These are phyloP conservation scores for Coptodon bakossiorum DNA, from an alignment of 2,113 vertebrate genomes.

Conservation along the genomic window DNA sequence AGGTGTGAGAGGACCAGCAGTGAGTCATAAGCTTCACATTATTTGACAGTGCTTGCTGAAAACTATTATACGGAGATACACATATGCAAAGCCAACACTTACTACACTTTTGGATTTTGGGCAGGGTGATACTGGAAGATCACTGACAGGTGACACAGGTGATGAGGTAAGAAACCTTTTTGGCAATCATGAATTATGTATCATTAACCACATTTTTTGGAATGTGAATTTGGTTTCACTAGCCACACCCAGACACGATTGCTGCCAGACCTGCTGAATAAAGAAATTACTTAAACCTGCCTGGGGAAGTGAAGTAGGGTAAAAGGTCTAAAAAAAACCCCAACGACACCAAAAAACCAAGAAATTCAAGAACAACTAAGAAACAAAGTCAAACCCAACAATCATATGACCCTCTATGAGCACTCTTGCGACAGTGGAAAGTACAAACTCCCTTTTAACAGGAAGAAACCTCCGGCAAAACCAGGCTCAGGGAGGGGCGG, in stretches of 20 bases:
- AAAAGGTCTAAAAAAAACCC: not conserved
- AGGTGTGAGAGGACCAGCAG: conserved; percentile 35
- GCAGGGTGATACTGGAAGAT: conserved; percentile 45
- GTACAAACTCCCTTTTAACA: not conserved
- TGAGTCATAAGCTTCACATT: conserved; percentile 12
- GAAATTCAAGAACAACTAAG: not conserved
- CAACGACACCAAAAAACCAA: accelerated
- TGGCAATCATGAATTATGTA: not conserved
- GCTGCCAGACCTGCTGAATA: not conserved
- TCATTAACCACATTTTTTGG: not conserved
- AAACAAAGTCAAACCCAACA: not conserved
- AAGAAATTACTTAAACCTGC: not conserved
- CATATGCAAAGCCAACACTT: not conserved
- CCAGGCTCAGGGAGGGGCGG: not conserved
- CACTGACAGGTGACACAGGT: conserved; percentile 25
- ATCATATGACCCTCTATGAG: not conserved
- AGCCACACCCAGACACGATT: not conserved
- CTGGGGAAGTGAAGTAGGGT: not conserved
- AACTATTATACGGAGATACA: not conserved
- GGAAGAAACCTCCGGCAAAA: not conserved
- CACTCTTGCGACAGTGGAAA: not conserved
- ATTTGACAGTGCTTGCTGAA: not conserved
- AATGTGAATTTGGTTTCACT: not conserved
- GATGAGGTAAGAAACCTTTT: conserved; percentile 38
- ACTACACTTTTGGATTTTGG: not conserved